Conservation (phyloP, 2,113 vertebrate genomes). For the Centropus bengalensis region DNA sequence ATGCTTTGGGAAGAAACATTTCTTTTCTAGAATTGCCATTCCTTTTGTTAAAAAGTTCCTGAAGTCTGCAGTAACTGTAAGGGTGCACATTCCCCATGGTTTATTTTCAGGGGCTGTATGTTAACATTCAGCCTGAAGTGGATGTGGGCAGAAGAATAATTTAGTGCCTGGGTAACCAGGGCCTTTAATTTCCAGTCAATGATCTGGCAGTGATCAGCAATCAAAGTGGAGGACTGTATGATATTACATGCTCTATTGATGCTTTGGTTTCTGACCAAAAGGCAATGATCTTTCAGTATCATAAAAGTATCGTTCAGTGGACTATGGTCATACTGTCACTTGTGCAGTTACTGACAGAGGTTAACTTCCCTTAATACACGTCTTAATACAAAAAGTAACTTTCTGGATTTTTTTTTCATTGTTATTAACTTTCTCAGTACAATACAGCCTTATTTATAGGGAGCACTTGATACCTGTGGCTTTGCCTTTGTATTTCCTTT, state of each 20-base stretch:
- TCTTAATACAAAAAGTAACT: not conserved
- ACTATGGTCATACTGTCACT: not conserved
- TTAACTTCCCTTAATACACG: not conserved
- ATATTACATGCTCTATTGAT: not conserved
- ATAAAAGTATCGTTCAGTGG: not conserved
- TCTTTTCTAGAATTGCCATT: not conserved
- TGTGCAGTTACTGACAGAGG: not conserved
- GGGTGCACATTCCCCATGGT: not conserved
- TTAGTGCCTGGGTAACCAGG: not conserved
- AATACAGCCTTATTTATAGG: not conserved
- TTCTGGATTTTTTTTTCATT: not conserved
- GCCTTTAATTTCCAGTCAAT: not conserved
- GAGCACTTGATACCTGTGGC: not conserved
- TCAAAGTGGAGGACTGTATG: not conserved
- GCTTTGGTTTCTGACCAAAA: conserved; percentile 4
- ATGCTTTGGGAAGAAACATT: not conserved
- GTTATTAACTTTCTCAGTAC: not conserved
- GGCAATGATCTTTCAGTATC: not conserved
- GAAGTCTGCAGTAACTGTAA: not conserved
- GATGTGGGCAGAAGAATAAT: not conserved
- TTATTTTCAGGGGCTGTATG: not conserved
- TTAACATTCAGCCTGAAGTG: not conserved
- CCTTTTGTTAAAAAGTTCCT: not conserved
- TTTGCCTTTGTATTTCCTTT: not conserved
- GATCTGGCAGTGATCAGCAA: not conserved